Evolutionary conservation across 2,113 vertebrate genomes (phyloP), one percentile per base, ranked within the genome.

Genomic region (Ranitomeya variabilis): DNA sequence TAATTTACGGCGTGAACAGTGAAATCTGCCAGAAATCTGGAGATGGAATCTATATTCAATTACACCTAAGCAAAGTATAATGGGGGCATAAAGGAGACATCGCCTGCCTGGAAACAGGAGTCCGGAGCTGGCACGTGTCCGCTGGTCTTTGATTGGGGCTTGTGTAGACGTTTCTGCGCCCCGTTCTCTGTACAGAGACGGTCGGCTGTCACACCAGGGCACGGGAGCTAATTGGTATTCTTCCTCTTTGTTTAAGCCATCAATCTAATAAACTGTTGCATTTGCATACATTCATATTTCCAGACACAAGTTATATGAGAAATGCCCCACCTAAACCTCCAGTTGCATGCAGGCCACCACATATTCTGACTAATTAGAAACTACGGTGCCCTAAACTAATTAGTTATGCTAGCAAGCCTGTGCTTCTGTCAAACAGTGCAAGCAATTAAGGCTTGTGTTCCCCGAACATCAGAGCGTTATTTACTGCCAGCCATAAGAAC

Each of bases 311-410:
- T 79, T 89, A 74, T 85, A 73, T 73, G 69, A 88, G 62, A 78
- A 85, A 89, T 85, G 82, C 82, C 87, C 87, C 82, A 85, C 73
- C 82, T 89, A 89, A 89, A 89, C 81, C 73, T 78, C 74, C n/a
- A 78, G 87, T 51, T 85, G 82, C 87, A 84, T 79, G 82, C 82
- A 88, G 87, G 87, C 82, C 82, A 85, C 60, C 82, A 76, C 82
- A 82, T 84, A 83, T 79, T 89, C 81, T 89, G 81, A 85, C 87
- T 89, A 89, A 89, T 89, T 89, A 89, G 82, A 85, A 89, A 85
- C 87, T 89, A 85, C 74, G 37, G 74, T 85, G 82, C 87, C 87
- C 87, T 89, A 85, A 89, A 89, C 82, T 89, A 84, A 89, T 89
- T 89, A 89, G 87, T 79, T 79, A 89, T 89, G 87, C 87, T 57